Percentiles rank a stretch among this genome's conserved stretches.
phyloP scores from a whole-genome alignment of 1,140 invertebrate genomes.

The Dendroctonus valens region DNA sequence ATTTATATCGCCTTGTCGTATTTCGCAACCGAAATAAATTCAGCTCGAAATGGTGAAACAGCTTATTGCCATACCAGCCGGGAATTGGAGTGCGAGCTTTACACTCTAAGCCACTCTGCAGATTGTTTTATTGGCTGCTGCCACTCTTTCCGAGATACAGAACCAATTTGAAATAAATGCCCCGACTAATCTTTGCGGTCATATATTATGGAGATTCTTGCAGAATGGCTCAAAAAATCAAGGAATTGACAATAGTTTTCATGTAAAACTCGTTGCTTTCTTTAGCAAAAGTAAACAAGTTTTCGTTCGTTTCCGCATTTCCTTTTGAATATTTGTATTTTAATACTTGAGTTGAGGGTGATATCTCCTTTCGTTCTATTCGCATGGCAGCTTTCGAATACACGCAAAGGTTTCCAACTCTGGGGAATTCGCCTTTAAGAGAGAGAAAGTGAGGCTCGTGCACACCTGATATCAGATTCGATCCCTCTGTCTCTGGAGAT shows the following conservation, averaged over 20 bases:
- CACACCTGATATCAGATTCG: conserved; percentile 10
- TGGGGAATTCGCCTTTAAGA: conserved; percentile 6
- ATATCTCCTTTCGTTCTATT: too few species aligned
- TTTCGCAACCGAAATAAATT: conserved; percentile 25
- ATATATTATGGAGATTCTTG: not conserved
- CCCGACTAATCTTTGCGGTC: not conserved
- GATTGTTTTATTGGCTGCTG: conserved; percentile 28
- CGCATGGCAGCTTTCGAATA: not conserved
- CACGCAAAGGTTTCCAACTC: conserved; percentile 6
- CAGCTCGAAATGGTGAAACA: conserved; percentile 17
- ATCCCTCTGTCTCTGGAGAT: conserved; percentile 1
- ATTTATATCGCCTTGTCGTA: conserved; percentile 22
- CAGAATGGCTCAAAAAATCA: too few species aligned
- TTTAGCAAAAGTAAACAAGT: too few species aligned
- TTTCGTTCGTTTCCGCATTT: too few species aligned
- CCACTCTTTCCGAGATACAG: not conserved
- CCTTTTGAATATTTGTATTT: too few species aligned
- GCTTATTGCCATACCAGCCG: conserved; percentile 27
- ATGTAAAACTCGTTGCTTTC: too few species aligned
- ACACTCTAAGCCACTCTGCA: conserved; percentile 17
- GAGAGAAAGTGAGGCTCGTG: conserved; percentile 3
- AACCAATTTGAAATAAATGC: not conserved
- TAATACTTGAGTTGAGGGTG: too few species aligned
- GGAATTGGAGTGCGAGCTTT: conserved; percentile 21
- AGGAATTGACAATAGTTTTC: too few species aligned